Evolutionary conservation across 2,113 vertebrate species (phyloP).

Genomic region (Sinosuthora webbiana): DNA sequence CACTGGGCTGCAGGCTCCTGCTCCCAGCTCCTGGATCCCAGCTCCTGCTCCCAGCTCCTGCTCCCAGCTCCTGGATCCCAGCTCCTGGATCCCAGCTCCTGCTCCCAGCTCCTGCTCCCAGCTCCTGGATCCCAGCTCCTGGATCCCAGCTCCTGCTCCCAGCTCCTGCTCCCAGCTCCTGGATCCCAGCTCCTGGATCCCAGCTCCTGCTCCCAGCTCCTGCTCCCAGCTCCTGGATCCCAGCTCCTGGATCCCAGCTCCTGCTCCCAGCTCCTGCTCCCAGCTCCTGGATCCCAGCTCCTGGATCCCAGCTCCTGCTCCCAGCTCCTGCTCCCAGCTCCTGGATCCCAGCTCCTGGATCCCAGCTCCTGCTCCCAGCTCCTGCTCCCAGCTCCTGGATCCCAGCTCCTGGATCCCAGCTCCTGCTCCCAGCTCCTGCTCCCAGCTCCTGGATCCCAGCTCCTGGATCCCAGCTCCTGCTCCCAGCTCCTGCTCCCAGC

Average conservation of each 20-base stretch:
- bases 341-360: neutral
- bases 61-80: neutral
- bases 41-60: neutral
- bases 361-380: too few relatives aligned
- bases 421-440: neutral
- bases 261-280: neutral
- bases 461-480: too few relatives aligned
- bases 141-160: too few relatives aligned
- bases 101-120: neutral
- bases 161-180: neutral
- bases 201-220: neutral
- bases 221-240: neutral
- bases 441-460: neutral
- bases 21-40: neutral
- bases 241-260: too few relatives aligned
- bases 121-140: neutral
- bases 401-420: neutral
- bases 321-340: neutral
- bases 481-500: neutral
- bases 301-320: neutral
- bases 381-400: neutral
- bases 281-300: neutral
- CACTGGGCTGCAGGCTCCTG: constrained; percentile 33
- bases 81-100: neutral
- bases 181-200: too few relatives aligned